A percentile compares a stretch with the other conserved stretches of the same genome.
Conservation (phyloP, 1,140 invertebrate species). For the Drosophila sulfurigaster region DNA sequence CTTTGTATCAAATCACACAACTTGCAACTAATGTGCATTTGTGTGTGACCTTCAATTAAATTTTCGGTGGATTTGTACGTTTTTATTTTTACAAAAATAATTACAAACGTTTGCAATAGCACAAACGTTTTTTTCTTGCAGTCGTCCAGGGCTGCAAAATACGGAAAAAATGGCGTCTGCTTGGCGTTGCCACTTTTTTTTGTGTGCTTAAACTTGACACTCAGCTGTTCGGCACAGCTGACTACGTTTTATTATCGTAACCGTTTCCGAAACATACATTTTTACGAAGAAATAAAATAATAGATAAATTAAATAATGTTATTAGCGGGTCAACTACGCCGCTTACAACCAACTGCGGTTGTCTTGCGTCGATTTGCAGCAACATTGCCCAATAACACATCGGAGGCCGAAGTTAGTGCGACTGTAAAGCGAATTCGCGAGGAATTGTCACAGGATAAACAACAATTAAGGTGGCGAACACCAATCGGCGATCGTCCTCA, state of each 20-base stretch:
- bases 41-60: conserved; percentile 30
- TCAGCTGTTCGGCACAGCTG: conserved; percentile 67
- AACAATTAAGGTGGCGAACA: conserved; percentile 84
- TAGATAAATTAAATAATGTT: conserved; percentile 28
- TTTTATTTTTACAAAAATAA: conserved; percentile 52
- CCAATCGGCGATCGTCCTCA: conserved; percentile 83
- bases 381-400: conserved; percentile 42
- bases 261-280: not conserved
- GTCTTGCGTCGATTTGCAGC: conserved; percentile 16
- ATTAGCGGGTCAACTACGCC: conserved; percentile 17
- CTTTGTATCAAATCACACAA: conserved; percentile 18
- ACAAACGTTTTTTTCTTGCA: conserved; percentile 52
- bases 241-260: conserved; percentile 29
- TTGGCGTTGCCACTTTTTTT: conserved; percentile 45
- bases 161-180: conserved; percentile 66
- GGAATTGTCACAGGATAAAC: conserved; percentile 78
- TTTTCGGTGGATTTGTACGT: conserved; percentile 62
- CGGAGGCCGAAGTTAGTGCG: conserved; percentile 48
- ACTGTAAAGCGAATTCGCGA: conserved; percentile 68
- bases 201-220: not conserved
- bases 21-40: conserved; percentile 47
- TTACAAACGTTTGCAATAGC: conserved; percentile 55
- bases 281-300: not conserved
- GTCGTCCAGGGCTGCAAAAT: conserved; percentile 59
- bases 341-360: conserved; percentile 4